Base-by-base conservation (phyloP, 2,113 vertebrate species). In the Antigone vipio region DNA sequence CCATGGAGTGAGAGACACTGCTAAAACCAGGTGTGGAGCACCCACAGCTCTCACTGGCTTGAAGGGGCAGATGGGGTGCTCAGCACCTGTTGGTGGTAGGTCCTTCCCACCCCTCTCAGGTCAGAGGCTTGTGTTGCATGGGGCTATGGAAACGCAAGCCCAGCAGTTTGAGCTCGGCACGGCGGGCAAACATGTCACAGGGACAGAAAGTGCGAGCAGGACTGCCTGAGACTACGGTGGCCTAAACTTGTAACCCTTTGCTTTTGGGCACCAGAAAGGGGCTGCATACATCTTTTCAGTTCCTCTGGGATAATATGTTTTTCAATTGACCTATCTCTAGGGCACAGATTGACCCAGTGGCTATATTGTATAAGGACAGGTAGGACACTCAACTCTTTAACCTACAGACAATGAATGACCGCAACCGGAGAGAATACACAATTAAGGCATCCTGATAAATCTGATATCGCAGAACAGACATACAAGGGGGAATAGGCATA, bases 301-400 rank as follows among this genome's bases (percentile, higher is more conserved):
- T 87, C 67, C 67, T 53, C 63, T 68, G 71, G 59, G 84, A 68
- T 64, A 89, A 42, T 22, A 62, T 2, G 47, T 71, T 92, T 95
- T 95, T 91, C 73, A 92, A 14, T 20, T 91, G 97, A 96, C 95
- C 85, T 93, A 4, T 15, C 49, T 38, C 49, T 38, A 91, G 90
- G 85, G 55, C 80, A 89, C 42, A 88, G 80, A 56, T 38, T 94
- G 91, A 77, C 67, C 93, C 52, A 38, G 40, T 81, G 93, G 89
- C 74, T 49, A 30, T 93, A 49, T 47, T 94, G 71, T 22, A 19
- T 92, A 95, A 97, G 90, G 97, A 88, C 88, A 94, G 91, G 95
- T 95, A 96, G 95, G 95, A 97, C 92, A 81, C 73, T 91, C 90
- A 89, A 59, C 93, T 96, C 93, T 95, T 97, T 96, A 97, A 88